Conservation (phyloP, 1,140 invertebrate genomes). For the Polypedilum pembai region DNA sequence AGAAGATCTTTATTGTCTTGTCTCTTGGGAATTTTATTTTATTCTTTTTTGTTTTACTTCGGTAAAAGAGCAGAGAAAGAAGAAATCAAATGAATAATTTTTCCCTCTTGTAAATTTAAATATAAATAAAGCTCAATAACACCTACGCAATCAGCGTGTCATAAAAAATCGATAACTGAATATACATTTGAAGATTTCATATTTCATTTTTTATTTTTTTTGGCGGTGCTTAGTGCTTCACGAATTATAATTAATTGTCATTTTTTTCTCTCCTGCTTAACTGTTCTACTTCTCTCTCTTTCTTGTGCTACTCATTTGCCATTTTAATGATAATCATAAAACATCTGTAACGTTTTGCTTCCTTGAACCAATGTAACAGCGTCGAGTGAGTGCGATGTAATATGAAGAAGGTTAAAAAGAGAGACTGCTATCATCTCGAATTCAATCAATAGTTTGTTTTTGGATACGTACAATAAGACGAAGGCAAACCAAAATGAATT, state of each 20-base stretch:
- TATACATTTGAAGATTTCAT: not conserved
- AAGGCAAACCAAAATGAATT: not conserved
- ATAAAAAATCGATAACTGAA: slow-evolving; percentile 12
- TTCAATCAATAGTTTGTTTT: slow-evolving; percentile 1
- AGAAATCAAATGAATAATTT: not conserved
- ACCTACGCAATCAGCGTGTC: not conserved
- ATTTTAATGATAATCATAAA: slow-evolving; percentile 20
- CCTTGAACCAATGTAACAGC: not conserved
- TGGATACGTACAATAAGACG: not conserved
- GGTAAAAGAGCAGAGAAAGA: not conserved
- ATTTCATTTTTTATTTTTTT: not conserved
- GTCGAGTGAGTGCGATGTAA: too few species aligned
- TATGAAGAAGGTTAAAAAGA: not conserved
- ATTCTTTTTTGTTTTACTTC: not conserved
- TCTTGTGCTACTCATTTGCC: slow-evolving; percentile 4
- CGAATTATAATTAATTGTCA: not conserved
- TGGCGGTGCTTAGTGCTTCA: not conserved
- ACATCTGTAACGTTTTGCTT: slow-evolving; percentile 6
- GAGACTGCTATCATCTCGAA: not conserved
- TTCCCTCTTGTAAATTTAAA: too few species aligned
- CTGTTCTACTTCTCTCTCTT: not conserved
- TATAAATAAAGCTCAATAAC: not conserved
- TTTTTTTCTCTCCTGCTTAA: not conserved
- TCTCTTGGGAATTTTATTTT: not conserved
- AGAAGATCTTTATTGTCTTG: not conserved